A percentile compares a stretch with the other conserved stretches of the same genome.
phyloP scores from a whole-genome alignment of 2,113 vertebrate species.

The Phainopepla nitens region DNA sequence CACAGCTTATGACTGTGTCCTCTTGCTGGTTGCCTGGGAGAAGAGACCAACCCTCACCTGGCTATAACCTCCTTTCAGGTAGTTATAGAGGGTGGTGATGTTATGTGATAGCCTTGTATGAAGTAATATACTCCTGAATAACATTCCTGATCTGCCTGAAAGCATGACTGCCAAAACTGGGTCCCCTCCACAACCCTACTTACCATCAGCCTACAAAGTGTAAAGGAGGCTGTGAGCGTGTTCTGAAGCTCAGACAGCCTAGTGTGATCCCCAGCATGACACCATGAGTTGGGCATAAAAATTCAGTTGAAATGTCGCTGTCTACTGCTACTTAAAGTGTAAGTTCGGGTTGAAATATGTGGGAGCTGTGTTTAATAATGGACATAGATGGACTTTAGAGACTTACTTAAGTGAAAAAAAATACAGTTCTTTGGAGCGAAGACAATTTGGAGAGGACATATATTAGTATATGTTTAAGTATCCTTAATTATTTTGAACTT shows the following conservation, averaged over 20 bases:
- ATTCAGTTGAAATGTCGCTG: neutral
- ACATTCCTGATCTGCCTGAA: neutral
- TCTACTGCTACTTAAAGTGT: neutral
- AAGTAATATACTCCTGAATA: neutral
- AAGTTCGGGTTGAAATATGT: neutral
- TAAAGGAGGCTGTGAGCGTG: neutral
- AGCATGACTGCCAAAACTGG: neutral
- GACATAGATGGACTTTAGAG: neutral
- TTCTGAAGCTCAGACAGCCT: neutral
- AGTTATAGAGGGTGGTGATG: neutral
- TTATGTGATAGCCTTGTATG: neutral
- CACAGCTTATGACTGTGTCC: neutral
- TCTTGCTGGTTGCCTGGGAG: neutral
- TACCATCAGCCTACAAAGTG: neutral
- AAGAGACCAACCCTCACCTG: neutral
- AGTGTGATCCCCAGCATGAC: neutral
- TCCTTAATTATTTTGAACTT: neutral
- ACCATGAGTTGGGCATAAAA: neutral
- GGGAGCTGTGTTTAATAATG: neutral
- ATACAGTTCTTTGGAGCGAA: neutral
- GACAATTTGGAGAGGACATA: neutral
- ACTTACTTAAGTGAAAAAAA: neutral
- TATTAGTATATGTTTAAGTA: neutral
- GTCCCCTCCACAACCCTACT: neutral
- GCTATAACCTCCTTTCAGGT: neutral